Evolutionary conservation across 2,888 invertebrate species (phyloP), one percentile per base, ranked within the genome.

Genomic region (Apantesis nais): DNA sequence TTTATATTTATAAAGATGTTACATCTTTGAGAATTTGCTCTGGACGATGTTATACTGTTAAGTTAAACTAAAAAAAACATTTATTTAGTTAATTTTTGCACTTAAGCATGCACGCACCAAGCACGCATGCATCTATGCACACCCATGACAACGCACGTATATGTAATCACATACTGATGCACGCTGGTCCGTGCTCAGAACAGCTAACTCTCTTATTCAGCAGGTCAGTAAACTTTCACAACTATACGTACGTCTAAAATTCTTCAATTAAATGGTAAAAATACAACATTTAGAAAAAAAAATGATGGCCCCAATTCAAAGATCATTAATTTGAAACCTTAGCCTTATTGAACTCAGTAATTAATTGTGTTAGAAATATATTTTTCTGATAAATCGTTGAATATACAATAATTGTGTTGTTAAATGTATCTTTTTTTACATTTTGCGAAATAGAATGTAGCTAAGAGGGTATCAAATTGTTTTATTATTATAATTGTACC

Each of bases 321-420:
- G 76, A 60, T 80, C 81, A 79, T 84, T 84, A 84, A 68, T 72
- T 70, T 44, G 37, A 69, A 58, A 69, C 29, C 58, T 72, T 29
- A 55, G 60, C 44, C 72, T 72, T 76, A 66, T 78, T 72, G 66
- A 62, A 52, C 74, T 76, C 73, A 79, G 77, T 78, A 80, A 81
- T 81, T 82, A 58, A 74, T 83, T 71, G 74, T 73, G 67, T 75
- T 78, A 78, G 72, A 48, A 68, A 74, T 67, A 1, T 52, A 44
- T 66, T 3, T 16, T 62, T 55, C 60, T 70, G n/a, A 19, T 61
- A 61, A 61, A 68, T 68, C 63, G 58, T 66, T 66, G 16, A 67
- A 62, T 66, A 39, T 12, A 58, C 29, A 48, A 65, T 52, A 31
- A 52, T 65, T 65, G 64, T 44, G 48, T 64, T 48, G 64, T 64